Evolutionary conservation across 2,888 invertebrate genomes (phyloP).

Genomic region (Phorcus lineatus): DNA sequence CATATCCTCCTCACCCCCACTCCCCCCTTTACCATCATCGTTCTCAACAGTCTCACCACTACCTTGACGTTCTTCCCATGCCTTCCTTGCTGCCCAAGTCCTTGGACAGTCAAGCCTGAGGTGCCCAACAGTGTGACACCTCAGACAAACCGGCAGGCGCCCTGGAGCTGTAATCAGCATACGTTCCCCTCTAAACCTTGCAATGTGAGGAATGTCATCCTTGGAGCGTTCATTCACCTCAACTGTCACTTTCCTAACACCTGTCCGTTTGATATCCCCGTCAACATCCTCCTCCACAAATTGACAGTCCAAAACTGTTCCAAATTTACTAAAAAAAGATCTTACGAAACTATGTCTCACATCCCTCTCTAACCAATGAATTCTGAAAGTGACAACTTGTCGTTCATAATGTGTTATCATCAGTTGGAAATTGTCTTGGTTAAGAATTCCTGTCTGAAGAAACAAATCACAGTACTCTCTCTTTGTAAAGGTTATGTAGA

Average conservation of each 20-base stretch:
- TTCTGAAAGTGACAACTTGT: neutral
- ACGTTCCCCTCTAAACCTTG: neutral
- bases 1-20: too few relatives aligned
- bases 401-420: neutral
- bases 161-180: neutral
- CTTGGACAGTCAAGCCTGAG: neutral
- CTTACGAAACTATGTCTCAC: neutral
- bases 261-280: neutral
- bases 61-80: too few relatives aligned
- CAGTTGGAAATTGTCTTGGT: neutral
- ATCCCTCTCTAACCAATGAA: neutral
- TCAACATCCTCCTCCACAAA: neutral
- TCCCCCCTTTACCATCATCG: too few relatives aligned
- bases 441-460: neutral
- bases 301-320: neutral
- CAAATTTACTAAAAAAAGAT: neutral
- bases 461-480: neutral
- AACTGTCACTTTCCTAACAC: neutral
- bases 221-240: neutral
- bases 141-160: neutral
- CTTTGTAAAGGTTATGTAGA: slow-evolving; percentile 2
- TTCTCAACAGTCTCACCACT: too few relatives aligned
- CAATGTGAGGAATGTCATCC: neutral
- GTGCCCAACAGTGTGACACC: neutral
- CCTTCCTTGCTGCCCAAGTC: neutral